Conservation (phyloP, 1,140 invertebrate species). For the Babylonia areolata region DNA sequence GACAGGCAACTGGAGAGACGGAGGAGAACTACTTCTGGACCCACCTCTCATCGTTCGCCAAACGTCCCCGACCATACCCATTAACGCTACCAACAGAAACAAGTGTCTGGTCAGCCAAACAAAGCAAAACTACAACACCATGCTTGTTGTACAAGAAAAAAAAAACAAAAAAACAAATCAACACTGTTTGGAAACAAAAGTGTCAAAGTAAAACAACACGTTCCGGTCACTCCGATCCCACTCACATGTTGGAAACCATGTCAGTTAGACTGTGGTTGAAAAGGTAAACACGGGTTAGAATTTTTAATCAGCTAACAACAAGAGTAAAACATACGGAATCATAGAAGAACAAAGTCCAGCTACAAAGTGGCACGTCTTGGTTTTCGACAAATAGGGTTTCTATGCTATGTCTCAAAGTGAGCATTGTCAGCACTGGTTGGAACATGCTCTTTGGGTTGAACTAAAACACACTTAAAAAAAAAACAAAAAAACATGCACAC, state of each 20-base stretch:
- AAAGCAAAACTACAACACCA: constrained; percentile 16
- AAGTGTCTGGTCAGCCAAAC: background rate
- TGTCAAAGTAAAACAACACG: background rate
- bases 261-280: constrained; percentile 18
- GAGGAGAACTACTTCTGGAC: constrained; percentile 23
- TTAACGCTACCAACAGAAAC: constrained; percentile 47
- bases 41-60: constrained; percentile 42
- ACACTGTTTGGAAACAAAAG: background rate
- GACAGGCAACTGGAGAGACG: constrained; percentile 2
- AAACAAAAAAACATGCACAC: background rate
- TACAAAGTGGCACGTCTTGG: background rate
- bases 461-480: background rate
- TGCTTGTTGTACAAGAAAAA: background rate
- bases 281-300: constrained; percentile 17
- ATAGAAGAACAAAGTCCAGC: no score
- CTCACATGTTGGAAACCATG: constrained; percentile 23
- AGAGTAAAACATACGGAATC: no score
- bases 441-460: background rate
- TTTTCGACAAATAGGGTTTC: background rate
- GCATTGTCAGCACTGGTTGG: background rate
- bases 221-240: background rate
- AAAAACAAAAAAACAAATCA: background rate
- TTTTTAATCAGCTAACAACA: background rate
- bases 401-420: background rate
- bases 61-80: constrained; percentile 39